These are phyloP conservation scores for Azemiops feae DNA, from an alignment of 2,113 vertebrate species.

Conservation along the genomic window DNA sequence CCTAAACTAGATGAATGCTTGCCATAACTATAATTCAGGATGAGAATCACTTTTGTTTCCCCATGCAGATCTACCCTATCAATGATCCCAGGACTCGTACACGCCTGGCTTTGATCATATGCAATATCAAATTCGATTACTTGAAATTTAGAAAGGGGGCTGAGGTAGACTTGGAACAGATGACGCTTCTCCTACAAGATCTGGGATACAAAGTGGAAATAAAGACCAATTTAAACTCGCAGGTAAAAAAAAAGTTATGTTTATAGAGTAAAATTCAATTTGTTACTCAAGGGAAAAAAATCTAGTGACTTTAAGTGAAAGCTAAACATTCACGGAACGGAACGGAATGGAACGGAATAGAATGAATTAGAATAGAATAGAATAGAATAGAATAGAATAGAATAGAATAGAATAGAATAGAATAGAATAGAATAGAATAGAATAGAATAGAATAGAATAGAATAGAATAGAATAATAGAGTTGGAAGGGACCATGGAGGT, in stretches of 20 bases:
- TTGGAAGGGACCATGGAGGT: no score
- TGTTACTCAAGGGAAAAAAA: background rate
- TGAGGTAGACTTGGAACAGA: conserved; percentile 68
- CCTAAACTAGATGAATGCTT: background rate
- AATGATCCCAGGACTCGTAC: conserved; percentile 11
- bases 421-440: no score
- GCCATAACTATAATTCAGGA: background rate
- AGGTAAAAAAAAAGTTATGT: conserved; percentile 65
- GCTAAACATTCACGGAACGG: background rate
- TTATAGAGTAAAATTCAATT: background rate
- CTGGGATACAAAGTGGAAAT: conserved; percentile 72
- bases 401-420: no score
- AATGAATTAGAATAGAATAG: no score
- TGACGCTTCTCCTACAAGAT: conserved; percentile 62
- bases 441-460: no score
- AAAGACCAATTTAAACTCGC: conserved; percentile 62
- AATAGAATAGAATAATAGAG: no score
- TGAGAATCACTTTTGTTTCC: background rate
- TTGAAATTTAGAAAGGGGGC: conserved; percentile 58
- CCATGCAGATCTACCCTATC: conserved; percentile 68
- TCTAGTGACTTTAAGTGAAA: background rate
- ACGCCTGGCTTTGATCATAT: conserved; percentile 78
- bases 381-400: no score
- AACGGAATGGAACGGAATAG: no score
- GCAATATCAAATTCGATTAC: conserved; percentile 71